Evolutionary conservation across 2,797 vertebrate species (phyloP), one percentile per base, ranked within the genome.

Genomic region (Eurystomus glaucurus): DNA sequence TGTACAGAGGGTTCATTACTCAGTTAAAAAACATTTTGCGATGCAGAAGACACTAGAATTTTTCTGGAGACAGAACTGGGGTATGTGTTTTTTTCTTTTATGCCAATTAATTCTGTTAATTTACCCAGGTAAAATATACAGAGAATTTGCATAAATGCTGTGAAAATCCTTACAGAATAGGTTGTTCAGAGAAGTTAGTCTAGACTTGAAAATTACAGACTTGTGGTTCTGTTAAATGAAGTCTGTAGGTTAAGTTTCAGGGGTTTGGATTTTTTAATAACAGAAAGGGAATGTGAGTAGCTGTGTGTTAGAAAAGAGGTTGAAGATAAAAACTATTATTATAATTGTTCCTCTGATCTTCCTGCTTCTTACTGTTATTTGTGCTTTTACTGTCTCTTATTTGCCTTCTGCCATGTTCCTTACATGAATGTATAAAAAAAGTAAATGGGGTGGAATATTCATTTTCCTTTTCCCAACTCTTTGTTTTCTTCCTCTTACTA

Each of bases 61-160:
- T 97, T 99, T 98, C 93, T 99, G 99, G 99, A 99, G 99, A 93
- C 99, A 99, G 97, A 99, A 97, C 95, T 99, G 99, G 99, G 99
- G 99, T 99, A 98, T 92, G 98, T 96, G 39, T 51, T 52, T 19
- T 93, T 19, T 93, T 91, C 54, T 8, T 79, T 52, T 55, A 37
- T 65, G 58, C 88, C n/a, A 33, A 35, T 35, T 35, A 7, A 35
- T 35, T 35, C 8, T 35, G 35, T 35, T 35, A 35, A 35, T 35
- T 78, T 79, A 39, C 23, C 8, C 2, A 17, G 10, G 3, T 66
- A 26, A 69, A 86, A 62, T 33, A n/a, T 1, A 6, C 23, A 20
- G 7, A 71, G 2, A 31, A 52, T 7, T 80, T 72, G 4, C 46
- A 48, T 37, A 91, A 90, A 12, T 50, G 22, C 18, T 48, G 3